phyloP scores from a whole-genome alignment of 2,888 invertebrate species.

The Dasypolia templi region DNA sequence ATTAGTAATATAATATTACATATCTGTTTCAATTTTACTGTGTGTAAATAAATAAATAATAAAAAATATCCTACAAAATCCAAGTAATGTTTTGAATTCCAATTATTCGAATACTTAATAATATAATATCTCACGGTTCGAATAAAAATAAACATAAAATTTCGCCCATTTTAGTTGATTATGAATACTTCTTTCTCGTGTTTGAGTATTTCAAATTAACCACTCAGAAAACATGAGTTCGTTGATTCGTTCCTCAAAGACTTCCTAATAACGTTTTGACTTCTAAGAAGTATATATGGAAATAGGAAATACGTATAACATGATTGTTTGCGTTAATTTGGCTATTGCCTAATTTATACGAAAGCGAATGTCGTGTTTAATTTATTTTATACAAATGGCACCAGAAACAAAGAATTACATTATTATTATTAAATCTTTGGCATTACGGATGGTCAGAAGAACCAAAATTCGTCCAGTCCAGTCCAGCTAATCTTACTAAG shows the following conservation, averaged over 20 bases:
- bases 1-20: no score
- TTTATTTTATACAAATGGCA: no score
- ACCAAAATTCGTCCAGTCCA: no score
- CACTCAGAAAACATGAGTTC: constrained; percentile 17
- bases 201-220: constrained; percentile 30
- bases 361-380: no score
- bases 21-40: no score
- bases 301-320: not conserved
- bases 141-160: constrained; percentile 14
- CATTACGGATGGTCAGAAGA: no score
- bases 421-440: no score
- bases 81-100: not conserved
- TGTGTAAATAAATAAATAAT: no score
- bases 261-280: not conserved
- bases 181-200: not conserved
- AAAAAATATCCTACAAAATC: no score
- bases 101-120: no score
- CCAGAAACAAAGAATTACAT: no score
- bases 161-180: not conserved
- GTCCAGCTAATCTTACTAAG: no score
- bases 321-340: not conserved
- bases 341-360: not conserved
- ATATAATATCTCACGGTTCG: not conserved
- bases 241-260: constrained; percentile 16
- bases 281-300: not conserved